Conservation (phyloP, 2,797 vertebrate species). For the Coendou prehensilis region DNA sequence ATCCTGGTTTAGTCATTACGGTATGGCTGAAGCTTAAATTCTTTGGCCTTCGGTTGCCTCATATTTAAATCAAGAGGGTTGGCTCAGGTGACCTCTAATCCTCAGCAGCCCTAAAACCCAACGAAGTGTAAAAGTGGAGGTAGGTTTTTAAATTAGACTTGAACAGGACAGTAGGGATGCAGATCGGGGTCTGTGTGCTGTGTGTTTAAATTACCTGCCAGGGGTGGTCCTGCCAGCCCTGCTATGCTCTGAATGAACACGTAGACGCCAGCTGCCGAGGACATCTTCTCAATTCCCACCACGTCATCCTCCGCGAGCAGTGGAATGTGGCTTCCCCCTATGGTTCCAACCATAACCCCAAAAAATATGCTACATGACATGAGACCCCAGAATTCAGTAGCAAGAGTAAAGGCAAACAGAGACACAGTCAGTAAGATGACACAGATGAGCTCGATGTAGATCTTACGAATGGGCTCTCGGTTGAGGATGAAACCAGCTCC, state of each 20-base stretch:
- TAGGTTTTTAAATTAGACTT: background rate
- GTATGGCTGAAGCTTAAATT: background rate
- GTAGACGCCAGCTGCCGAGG: constrained; percentile 96
- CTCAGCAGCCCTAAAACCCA: background rate
- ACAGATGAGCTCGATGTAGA: constrained; percentile 94
- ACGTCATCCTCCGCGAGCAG: constrained; percentile 97
- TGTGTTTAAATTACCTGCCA: constrained; percentile 92
- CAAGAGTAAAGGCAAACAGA: constrained; percentile 94
- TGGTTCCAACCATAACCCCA: constrained; percentile 95
- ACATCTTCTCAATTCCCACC: constrained; percentile 96
- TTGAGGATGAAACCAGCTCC: constrained; percentile 93
- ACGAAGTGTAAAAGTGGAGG: background rate
- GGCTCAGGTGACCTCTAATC: background rate
- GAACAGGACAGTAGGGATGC: background rate
- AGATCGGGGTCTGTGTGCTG: background rate
- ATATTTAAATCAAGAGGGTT: background rate
- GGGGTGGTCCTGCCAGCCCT: constrained; percentile 96
- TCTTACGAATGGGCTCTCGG: constrained; percentile 90
- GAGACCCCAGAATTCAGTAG: constrained; percentile 94
- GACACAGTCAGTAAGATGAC: constrained; percentile 90
- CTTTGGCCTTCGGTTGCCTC: background rate
- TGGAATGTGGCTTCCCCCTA: constrained; percentile 95
- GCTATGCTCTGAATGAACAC: constrained; percentile 97
- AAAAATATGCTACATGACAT: constrained; percentile 94
- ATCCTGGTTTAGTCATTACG: background rate